A percentile compares a stretch with the other conserved stretches of the same genome.
Evolutionary conservation across 2,113 vertebrate species (phyloP).

Genomic region (Orthonyx spaldingii): DNA sequence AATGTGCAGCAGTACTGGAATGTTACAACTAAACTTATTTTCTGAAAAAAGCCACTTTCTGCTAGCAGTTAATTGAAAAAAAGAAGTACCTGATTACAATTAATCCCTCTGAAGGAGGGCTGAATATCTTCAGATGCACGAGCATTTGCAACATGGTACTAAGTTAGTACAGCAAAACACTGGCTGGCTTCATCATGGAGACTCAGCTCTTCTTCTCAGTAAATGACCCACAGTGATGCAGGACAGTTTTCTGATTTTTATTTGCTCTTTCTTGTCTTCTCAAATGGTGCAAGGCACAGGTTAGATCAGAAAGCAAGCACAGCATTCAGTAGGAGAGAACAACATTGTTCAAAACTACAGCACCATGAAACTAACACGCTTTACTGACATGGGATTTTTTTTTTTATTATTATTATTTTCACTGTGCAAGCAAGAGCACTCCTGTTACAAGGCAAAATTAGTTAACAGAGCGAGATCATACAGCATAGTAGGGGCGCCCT

Average conservation of each 20-base stretch:
- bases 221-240: background rate
- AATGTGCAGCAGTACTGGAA: background rate
- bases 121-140: background rate
- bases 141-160: background rate
- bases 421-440: background rate
- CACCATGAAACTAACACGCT: background rate
- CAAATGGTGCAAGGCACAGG: background rate
- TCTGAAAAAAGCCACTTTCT: background rate
- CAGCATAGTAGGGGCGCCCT: conserved; percentile 10
- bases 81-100: background rate
- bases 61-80: background rate
- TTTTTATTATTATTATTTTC: background rate
- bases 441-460: background rate
- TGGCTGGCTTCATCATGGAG: background rate
- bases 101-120: background rate
- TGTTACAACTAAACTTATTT: background rate
- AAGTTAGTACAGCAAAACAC: background rate
- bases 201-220: background rate
- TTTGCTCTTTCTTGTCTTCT: background rate
- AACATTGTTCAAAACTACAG: background rate
- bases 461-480: background rate
- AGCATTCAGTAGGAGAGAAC: background rate
- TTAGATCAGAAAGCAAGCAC: background rate
- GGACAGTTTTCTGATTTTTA: background rate
- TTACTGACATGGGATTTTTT: background rate